Base-by-base conservation (phyloP, 2,888 invertebrate genomes). In the Chorisops tibialis region DNA sequence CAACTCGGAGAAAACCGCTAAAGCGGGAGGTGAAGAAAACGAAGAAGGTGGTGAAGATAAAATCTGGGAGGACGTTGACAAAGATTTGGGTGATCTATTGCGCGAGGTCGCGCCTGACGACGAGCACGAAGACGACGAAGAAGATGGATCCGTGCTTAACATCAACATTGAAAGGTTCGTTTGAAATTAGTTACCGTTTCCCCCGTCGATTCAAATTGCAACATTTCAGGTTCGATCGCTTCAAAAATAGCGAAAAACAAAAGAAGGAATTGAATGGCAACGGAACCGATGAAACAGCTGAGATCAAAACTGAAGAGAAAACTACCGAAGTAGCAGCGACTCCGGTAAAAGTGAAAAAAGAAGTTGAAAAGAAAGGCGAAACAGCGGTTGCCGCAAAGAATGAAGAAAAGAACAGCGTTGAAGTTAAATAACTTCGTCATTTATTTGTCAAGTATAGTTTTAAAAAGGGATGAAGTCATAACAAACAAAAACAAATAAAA, bases 31-130 rank as follows among this genome's bases (percentile, higher is more conserved):
- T 12, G 63, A 65, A 16, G 75, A 75, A 22, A 80, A 78, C n/a
- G 79, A 79, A 22, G 85, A 81, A 38, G 77, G 79, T 30, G 83
- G 79, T 63, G 86, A 87, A 68, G 88, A 88, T 69, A 88, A 89
- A 70, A 71, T 88, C 61, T 90, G 90, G 90, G 89, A 87, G 22
- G 89, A 89, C 74, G 89, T 90, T 30, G 89, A 90, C 73, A 90
- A 90, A 72, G 89, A 89, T 74, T 81, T 91, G 64, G 89, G 89
- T 4, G 89, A 89, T 71, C 80, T 91, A 59, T 78, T 91, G 37
- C 83, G 87, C 12, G 87, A 86, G 73, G 86, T 84, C 24, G 87
- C 85, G 67, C 79, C 80, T 0, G 83, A 86, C 2, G 86, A 85
- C 45, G 86, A 85, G 67, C 86, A 85, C 67, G 88, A 87, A 67